A percentile compares a stretch with the other conserved stretches of the same genome.
These are phyloP conservation scores for Siderastrea radians DNA, from an alignment of 92 coral and sea anemone species.

Conservation along the genomic window DNA sequence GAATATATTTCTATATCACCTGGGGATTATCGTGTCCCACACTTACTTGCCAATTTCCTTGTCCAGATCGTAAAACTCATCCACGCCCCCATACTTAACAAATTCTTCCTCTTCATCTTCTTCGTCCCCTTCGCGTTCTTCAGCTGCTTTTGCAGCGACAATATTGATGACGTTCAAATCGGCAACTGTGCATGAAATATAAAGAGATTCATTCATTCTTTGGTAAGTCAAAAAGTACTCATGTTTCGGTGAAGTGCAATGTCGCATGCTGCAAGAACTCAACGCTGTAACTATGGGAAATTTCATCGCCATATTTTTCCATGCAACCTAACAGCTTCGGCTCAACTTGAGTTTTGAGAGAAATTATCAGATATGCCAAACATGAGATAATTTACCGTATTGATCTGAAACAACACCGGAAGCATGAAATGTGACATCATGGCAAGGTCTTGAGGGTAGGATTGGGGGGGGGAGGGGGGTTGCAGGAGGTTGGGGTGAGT, in stretches of 20 bases:
- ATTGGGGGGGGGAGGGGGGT: no score
- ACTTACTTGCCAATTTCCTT: constrained; percentile 92
- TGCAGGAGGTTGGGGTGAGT: no score
- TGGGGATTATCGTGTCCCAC: not conserved
- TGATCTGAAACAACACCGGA: constrained; percentile 23
- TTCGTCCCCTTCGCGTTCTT: not conserved
- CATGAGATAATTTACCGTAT: not conserved
- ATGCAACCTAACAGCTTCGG: not conserved
- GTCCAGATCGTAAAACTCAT: constrained; percentile 83
- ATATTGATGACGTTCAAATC: constrained; percentile 42
- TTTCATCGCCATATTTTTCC: constrained; percentile 13
- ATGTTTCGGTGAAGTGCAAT: not conserved
- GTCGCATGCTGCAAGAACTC: not conserved
- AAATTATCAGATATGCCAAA: not conserved
- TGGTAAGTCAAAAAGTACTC: not conserved
- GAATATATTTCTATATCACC: no score
- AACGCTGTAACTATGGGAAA: constrained; percentile 15
- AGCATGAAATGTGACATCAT: constrained; percentile 2
- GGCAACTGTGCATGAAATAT: constrained; percentile 41
- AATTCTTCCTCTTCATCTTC: constrained; percentile 76
- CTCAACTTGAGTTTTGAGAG: not conserved
- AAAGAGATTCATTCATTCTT: constrained; percentile 2
- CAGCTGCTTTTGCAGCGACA: constrained; percentile 12
- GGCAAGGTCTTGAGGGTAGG: not conserved
- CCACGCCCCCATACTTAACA: constrained; percentile 87